phyloP scores from a whole-genome alignment of 2,113 vertebrate genomes.

The Hipposideros armiger region DNA sequence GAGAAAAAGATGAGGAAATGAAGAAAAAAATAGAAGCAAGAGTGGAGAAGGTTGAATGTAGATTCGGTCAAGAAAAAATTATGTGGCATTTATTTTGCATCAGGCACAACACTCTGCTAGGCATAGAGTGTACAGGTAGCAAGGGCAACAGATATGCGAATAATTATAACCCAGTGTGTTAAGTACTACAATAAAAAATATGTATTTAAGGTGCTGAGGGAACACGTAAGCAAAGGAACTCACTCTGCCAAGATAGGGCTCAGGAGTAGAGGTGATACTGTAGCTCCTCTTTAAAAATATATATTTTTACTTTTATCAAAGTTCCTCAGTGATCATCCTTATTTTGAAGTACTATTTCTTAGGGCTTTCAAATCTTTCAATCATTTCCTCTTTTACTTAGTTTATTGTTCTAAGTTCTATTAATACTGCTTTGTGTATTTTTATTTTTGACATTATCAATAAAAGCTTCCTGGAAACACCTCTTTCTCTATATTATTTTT shows the following conservation, averaged over 20 bases:
- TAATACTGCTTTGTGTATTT: background rate
- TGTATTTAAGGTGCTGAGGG: background rate
- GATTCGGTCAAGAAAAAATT: background rate
- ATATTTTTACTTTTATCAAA: background rate
- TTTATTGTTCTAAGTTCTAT: background rate
- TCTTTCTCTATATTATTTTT: background rate
- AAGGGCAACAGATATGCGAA: background rate
- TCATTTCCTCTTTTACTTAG: background rate
- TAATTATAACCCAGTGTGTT: background rate
- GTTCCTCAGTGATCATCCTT: background rate
- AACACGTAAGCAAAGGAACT: background rate
- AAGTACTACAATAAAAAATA: background rate
- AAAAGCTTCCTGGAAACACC: background rate
- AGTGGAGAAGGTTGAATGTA: background rate
- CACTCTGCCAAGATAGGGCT: background rate
- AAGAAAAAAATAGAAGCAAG: background rate
- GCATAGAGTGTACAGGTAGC: background rate
- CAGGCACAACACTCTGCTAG: background rate
- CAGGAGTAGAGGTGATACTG: background rate
- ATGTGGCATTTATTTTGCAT: background rate
- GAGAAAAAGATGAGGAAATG: background rate
- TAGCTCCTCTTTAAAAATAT: background rate
- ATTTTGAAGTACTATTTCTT: slow-evolving; percentile 10
- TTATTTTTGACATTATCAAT: background rate
- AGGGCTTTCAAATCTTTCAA: background rate